These are phyloP conservation scores for Poeciliopsis presidionis DNA, from an alignment of 2,797 vertebrate genomes.

Conservation along the genomic window DNA sequence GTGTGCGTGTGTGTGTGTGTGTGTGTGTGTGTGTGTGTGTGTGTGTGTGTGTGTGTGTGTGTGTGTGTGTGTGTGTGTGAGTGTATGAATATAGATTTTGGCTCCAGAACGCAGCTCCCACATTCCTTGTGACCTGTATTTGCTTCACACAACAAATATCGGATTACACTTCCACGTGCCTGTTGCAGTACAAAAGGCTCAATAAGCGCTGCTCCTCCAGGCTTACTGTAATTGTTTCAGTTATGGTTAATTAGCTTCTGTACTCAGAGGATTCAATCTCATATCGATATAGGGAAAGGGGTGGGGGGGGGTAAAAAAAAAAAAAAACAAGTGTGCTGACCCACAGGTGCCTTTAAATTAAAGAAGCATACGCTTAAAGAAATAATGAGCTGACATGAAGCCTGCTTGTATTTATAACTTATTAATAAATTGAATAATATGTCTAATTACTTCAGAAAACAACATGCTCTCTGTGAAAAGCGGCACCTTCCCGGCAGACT, in stretches of 20 bases:
- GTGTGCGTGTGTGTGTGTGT: background rate
- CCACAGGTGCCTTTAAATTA: conserved; percentile 41
- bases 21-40: background rate
- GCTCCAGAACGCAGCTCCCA: background rate
- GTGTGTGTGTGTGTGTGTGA: background rate
- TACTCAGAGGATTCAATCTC: conserved; percentile 58
- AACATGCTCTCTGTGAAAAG: conserved; percentile 17
- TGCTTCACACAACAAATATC: conserved; percentile 48
- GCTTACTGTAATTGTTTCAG: conserved; percentile 66
- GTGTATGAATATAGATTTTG: conserved; percentile 39
- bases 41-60: background rate
- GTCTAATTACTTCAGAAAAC: conserved; percentile 23
- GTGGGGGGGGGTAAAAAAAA: background rate
- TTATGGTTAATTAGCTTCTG: conserved; percentile 68
- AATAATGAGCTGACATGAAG: conserved; percentile 28
- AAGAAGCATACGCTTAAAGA: conserved; percentile 20
- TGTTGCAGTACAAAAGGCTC: conserved; percentile 46
- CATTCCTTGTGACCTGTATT: conserved; percentile 25
- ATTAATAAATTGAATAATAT: conserved; percentile 16
- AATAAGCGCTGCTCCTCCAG: conserved; percentile 37
- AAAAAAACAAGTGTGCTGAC: conserved; percentile 15
- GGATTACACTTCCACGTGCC: conserved; percentile 50
- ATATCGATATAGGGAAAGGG: conserved; percentile 49
- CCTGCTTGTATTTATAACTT: conserved; percentile 25
- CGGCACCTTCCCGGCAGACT: conserved; percentile 4